Base-by-base conservation (phyloP, 2,888 invertebrate species). In the Euplagia quadripunctaria region DNA sequence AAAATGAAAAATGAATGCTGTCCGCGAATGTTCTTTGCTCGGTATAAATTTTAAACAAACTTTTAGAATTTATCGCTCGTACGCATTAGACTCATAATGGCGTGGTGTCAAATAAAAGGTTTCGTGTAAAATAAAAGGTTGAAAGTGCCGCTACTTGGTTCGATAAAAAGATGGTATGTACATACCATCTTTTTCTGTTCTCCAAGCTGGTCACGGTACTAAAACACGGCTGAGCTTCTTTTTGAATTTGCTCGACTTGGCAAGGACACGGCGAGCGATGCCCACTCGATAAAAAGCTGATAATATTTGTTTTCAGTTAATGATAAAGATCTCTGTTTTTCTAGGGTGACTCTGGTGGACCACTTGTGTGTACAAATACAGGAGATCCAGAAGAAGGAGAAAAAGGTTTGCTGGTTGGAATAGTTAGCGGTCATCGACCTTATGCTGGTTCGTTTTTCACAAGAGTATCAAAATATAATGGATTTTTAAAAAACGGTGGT, bases 261-360 rank as follows among this genome's bases (percentile, higher is more conserved):
- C n/a, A 55, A n/a, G n/a, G 17, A 6, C 0, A 46, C n/a, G 31
- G 2, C 31, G 31, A 31, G 31, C 31, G 31, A 31, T 31, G 31
- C 31, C 31, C 31, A 31, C 6, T 31, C 8, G 9, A 55, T 43
- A 42, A 7, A 43, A 11, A 11, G 64, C 8, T 5, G 43, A n/a
- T 31, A 31, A 31, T 2, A 31, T 31, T 31, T 31, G 2, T 31
- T 2, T 1, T 31, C 31, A 42, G 20, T 63, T 17, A 49, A 46
- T 61, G 11, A 58, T 9, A 17, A 11, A 17, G 49, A n/a, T 16
- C 31, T 42, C 12, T 12, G 1, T 31, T 20, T 80, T 77, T 20
- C 64, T 58, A 94, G 94, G 93, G 93, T 43, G 94, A 94, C 78
- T 94, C 94, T 0, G 94, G 94, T 4, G 94, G 94, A 0, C 93